Base-by-base conservation (phyloP, 2,888 invertebrate genomes). In the Pseudococcus jackbeardsleyi region DNA sequence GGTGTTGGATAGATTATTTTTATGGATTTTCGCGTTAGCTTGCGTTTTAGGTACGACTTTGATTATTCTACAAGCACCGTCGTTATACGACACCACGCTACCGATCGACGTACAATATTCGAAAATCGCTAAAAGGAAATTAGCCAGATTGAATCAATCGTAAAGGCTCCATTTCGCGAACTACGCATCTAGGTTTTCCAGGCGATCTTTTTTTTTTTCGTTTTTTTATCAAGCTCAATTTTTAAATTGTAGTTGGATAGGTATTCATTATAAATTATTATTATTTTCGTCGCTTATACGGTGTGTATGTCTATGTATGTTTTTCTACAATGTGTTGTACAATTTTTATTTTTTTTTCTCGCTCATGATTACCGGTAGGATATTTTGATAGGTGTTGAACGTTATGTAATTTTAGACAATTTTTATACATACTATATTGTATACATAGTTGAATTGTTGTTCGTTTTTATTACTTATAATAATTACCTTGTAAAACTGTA, bases 1-100 rank as follows among this genome's bases (percentile, higher is more conserved):
- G 97, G 98, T 99, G 90, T 93, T 99, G 92, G 99, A 99, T 93
- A 94, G 99, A 91, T 94, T 99, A 91, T 99, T 99, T 93, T 94
- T 99, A 90, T 98, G 97, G 95, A 95, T 97, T 91, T 99, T 99
- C 93, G 96, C 98, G 91, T 94, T 97, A 91, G 97, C 97, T 90
- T 98, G 98, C 92, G 94, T 98, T 90, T 92, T 97, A 89, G 98
- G 98, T 90, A 98, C 97, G 89, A 95, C 95, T 89, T 93, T 96
- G 90, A 97, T 97, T 91, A 97, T 97, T 92, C 94, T 97, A 90
- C 95, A 96, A 92, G 98, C 98, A 90, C 98, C 98, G 89, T 96
- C 97, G 89, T 94, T 98, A 91, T 98, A 98, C 93, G 97, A 98
- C 93, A 95, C 95, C 91, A 95, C 96, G 90, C 95, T 95, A 92